Evolutionary conservation across 2,113 vertebrate species (phyloP), one percentile per base, ranked within the genome.

Genomic region (Genyomyrus donnyi): DNA sequence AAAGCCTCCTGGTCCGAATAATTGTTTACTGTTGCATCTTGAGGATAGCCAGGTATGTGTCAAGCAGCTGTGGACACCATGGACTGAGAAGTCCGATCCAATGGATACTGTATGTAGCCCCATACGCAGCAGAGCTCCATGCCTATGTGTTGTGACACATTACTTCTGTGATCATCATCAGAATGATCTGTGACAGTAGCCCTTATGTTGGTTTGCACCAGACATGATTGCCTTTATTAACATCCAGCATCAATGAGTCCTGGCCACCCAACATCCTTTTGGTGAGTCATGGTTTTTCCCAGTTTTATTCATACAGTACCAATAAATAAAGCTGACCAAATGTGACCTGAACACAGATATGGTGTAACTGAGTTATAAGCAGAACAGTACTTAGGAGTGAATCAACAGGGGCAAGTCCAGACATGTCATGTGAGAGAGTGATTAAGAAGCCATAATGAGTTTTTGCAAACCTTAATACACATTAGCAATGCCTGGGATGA

Each of bases 381-480:
- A 46, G 58, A 27, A 46, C 42, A 84, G 80, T 21, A 42, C 19
- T 17, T 11, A 58, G 10, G 21, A 77, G 66, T 66, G 42, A 88
- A 45, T 66, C 88, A 88, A 62, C 39, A 35, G 9, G 52, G 58
- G 11, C 46, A 49, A 52, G 19, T 86, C 85, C 85, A 52, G 46
- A 27, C 85, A 52, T 15, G 88, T 46, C 19, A 48, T 13, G 27
- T 50, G 35, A 89, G 27, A 50, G 17, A 80, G 66, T 48, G 53
- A 80, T 89, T 89, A 89, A 89, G n/a, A n/a, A 52, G 88, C 88
- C 9, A 45, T 89, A 84, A 83, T 35, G n/a, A 84, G 89, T 10
- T 84, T 42, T 85, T 52, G 48, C 49, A 42, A 84, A 80, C 49
- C 49, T 53, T 89, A 35, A 27, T 86, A n/a, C 19, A 48, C 24